These are phyloP conservation scores for Xiphophorus couchianus DNA, from an alignment of 2,113 vertebrate genomes.

Conservation along the genomic window DNA sequence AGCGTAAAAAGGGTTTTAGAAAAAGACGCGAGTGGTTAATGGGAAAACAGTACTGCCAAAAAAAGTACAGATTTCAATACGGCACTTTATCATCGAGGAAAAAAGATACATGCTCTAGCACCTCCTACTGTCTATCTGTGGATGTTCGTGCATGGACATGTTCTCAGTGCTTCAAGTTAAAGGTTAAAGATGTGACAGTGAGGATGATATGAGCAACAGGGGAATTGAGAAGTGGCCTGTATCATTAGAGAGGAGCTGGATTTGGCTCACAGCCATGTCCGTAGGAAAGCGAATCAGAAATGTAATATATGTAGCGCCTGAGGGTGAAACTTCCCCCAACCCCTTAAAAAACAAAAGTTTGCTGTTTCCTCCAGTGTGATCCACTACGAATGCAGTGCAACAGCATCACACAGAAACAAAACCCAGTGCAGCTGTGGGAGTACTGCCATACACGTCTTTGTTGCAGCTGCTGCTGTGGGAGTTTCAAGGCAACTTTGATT, in stretches of 20 bases:
- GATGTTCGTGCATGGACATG: not conserved
- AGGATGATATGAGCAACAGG: constrained; percentile 18
- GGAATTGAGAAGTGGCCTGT: constrained; percentile 29
- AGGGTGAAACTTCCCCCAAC: constrained; percentile 32
- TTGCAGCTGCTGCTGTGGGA: constrained; percentile 51
- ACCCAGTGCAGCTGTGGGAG: constrained; percentile 25
- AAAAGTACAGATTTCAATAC: no score
- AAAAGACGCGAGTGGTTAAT: no score
- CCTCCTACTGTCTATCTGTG: not conserved
- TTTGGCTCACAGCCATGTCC: constrained; percentile 56
- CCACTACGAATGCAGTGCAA: constrained; percentile 25
- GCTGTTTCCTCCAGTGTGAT: constrained; percentile 32
- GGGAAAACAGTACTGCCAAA: no score
- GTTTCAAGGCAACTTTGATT: constrained; percentile 24
- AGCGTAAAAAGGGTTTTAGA: no score
- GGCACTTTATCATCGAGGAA: no score
- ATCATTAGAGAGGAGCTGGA: constrained; percentile 43
- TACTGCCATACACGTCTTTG: constrained; percentile 33
- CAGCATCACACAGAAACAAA: constrained; percentile 6
- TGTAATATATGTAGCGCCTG: constrained; percentile 68
- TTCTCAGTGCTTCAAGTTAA: constrained; percentile 14
- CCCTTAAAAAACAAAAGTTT: constrained; percentile 33
- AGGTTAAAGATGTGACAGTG: constrained; percentile 42
- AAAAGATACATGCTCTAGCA: no score
- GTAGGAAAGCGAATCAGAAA: constrained; percentile 60